Evolutionary conservation across 1,140 invertebrate species (phyloP), one percentile per base, ranked within the genome.

Genomic region (Hyphantria cunea): DNA sequence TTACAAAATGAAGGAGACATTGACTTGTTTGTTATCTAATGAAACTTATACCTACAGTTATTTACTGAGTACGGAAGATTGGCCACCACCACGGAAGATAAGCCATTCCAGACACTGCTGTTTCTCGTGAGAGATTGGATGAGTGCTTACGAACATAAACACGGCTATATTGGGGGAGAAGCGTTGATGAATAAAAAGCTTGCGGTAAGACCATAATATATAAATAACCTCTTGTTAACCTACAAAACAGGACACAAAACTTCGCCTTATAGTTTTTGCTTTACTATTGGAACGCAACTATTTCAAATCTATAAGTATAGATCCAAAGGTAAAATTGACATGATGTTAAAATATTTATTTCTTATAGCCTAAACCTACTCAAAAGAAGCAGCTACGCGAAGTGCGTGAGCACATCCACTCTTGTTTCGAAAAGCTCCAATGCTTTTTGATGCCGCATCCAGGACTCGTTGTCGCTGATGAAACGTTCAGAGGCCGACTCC

Each of bases 1-100:
- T 25, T 25, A 25, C 17, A 25, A 25, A 5, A 25, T 3, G 5
- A 25, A 25, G 5, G 2, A 25, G 1, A 1, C 17, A 25, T 25
- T 25, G 5, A 3, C 17, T 25, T 25, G 17, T 5, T 25, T 25
- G 17, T 25, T 5, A 25, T 25, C 17, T 25, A 25, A 25, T 25
- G 17, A 25, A 25, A 25, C 17, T 25, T 25, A 25, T 25, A 25
- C 5, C 17, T 5, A 5, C 90, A 96, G 92, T 84, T 99, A 14
- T 99, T 99, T 82, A 98, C 97, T 6, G 98, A 99, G 85, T 99
- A 99, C 86, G 98, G 97, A 0, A 93, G 96, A 70, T 90, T 99
- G 61, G 98, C 97, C 47, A 96, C 96, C 71, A 96, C 96, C 73
- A 95, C 95, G 31, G 95, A 95, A 50, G 93, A 94, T 70, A 96